Conservation (phyloP, 2,113 vertebrate species). For the Festucalex cinctus region DNA sequence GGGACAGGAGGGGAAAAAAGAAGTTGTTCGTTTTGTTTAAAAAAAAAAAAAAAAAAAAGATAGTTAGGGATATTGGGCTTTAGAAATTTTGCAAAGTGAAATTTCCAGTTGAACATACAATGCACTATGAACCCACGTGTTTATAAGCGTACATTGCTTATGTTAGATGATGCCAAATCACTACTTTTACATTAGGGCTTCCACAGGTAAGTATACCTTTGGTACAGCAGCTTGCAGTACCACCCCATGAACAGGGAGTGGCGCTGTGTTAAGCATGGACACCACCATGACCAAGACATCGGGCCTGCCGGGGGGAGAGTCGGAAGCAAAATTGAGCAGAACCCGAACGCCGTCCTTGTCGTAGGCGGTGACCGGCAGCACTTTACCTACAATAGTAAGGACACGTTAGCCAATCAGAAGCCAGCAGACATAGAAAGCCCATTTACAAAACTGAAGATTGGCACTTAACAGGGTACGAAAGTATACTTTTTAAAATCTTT, state of each 20-base stretch:
- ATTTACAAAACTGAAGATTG: neutral
- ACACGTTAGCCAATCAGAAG: conserved; percentile 1
- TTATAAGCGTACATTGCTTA: no score
- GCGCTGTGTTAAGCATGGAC: conserved; percentile 90
- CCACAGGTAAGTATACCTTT: conserved; percentile 73
- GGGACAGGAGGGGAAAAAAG: conserved; percentile 3
- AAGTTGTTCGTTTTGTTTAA: no score
- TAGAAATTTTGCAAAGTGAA: no score
- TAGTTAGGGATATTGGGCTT: no score
- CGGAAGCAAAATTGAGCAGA: conserved; percentile 89
- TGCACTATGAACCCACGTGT: no score
- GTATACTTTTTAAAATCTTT: no score
- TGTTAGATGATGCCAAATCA: no score
- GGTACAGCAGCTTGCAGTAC: conserved; percentile 92
- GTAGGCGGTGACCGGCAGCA: conserved; percentile 87
- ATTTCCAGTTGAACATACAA: no score
- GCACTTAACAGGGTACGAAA: neutral
- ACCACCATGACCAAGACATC: conserved; percentile 92
- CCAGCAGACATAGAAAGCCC: neutral
- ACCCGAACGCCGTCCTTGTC: conserved; percentile 92
- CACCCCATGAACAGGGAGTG: conserved; percentile 80
- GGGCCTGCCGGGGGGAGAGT: conserved; percentile 79
- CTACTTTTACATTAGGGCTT: no score
- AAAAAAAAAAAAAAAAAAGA: neutral
- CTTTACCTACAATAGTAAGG: conserved; percentile 74